Conservation (phyloP, 2,797 vertebrate species). For the Sphaeramia orbicularis region DNA sequence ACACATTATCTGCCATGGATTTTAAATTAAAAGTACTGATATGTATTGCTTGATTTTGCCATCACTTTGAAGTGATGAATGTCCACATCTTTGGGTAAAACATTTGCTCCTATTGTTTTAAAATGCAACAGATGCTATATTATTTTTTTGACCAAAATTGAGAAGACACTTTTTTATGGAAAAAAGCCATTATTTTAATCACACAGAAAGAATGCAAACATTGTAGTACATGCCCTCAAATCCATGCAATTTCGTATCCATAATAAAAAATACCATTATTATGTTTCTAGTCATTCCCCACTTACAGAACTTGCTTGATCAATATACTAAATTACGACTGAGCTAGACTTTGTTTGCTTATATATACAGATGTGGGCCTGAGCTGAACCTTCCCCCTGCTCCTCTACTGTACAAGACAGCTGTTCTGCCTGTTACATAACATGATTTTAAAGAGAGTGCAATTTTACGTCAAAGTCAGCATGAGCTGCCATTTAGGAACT, state of each 20-base stretch:
- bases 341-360: conserved; percentile 29
- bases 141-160: background rate
- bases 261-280: conserved; percentile 25
- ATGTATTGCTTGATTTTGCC: too few relatives aligned
- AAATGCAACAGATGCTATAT: background rate
- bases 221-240: conserved; percentile 15
- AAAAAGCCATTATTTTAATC: conserved; percentile 45
- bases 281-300: conserved; percentile 1
- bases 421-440: conserved; percentile 21
- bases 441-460: conserved; percentile 25
- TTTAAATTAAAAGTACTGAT: too few relatives aligned
- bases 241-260: conserved; percentile 20
- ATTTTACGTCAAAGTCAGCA: conserved; percentile 8
- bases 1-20: too few relatives aligned
- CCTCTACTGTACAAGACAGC: conserved; percentile 12
- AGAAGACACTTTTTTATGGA: conserved; percentile 12
- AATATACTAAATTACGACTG: conserved; percentile 14
- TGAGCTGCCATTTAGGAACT: background rate
- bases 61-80: background rate
- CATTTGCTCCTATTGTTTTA: background rate
- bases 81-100: background rate
- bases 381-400: conserved; percentile 7
- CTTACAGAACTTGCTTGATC: conserved; percentile 19
- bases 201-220: conserved; percentile 26
- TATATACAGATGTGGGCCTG: conserved; percentile 14